Base-by-base conservation (phyloP, 1,140 invertebrate genomes). In the Listronotus oregonensis region DNA sequence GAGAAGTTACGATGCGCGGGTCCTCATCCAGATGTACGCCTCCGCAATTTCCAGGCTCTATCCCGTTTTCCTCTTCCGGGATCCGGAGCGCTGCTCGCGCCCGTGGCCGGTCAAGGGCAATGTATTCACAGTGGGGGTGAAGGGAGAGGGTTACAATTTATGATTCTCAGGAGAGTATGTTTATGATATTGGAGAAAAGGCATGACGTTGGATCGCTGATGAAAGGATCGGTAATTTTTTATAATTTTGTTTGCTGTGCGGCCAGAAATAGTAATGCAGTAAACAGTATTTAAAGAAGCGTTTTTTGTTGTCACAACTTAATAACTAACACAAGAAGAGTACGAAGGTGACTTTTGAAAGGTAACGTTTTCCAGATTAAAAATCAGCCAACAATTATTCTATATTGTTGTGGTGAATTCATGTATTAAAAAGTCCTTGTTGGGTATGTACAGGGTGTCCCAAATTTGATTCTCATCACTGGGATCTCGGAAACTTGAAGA, bases 41-140 rank as follows among this genome's bases (percentile, higher is more conserved):
- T 67, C 59, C 66, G 49, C 66, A 61, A 62, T 67, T 67, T 67
- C 66, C 66, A 67, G 54, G 59, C 52, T 31, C 64, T 8, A 57
- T 37, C 34, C 34, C 34, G 34, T 63, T 67, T 67, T 49, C 66
- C 66, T 62, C 58, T 67, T 62, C 59, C 66, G 66, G 59, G 60
- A 67, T 61, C 58, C 60, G 44, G 46, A 42, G 59, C 40, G 32
- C 63, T 49, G 64, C 64, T 55, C 51, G 62, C 40, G 58, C 39
- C 46, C 57, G 57, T 44, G 57, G 27, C 50, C 66, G 66, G 66
- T 67, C 66, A 67, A 67, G 66, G 66, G 42, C 66, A 63, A 61
- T 46, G 59, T 49, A 55, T 62, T 62, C 54, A 60, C 42, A 32
- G 14, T 18, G 51, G 14, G 50, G 52, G 40, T 47, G 44, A 27